Conservation (phyloP, 2,113 vertebrate genomes). For the Asarcornis scutulata region DNA sequence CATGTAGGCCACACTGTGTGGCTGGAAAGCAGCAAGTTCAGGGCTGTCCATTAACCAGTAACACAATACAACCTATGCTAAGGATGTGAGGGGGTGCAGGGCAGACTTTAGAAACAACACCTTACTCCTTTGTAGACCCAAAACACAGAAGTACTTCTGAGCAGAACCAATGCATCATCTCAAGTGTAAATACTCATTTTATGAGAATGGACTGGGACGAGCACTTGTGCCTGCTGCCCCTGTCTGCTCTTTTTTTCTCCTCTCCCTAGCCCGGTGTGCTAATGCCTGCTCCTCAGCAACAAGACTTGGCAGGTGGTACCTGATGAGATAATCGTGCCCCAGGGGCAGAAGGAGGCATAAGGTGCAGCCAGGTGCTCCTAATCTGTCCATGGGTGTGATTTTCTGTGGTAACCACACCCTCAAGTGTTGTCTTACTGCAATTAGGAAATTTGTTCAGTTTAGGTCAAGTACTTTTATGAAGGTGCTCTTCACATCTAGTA, state of each 20-base stretch:
- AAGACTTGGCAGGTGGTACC: constrained; percentile 58
- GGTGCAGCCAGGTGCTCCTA: constrained; percentile 49
- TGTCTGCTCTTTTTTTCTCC: background rate
- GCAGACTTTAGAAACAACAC: background rate
- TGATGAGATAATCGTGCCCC: constrained; percentile 57
- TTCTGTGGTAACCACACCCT: constrained; percentile 53
- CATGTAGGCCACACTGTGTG: background rate
- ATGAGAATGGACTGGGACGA: background rate
- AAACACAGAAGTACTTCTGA: background rate
- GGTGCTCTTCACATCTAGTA: background rate
- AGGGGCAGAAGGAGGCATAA: constrained; percentile 23
- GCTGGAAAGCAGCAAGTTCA: background rate
- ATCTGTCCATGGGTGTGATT: constrained; percentile 53
- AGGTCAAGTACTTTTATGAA: constrained; percentile 10
- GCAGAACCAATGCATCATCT: background rate
- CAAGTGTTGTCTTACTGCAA: constrained; percentile 33
- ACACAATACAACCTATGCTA: background rate
- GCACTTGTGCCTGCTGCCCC: background rate
- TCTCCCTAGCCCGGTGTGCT: background rate
- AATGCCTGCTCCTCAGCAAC: constrained; percentile 39
- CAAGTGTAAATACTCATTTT: background rate
- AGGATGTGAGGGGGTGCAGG: background rate
- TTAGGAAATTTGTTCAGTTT: constrained; percentile 58
- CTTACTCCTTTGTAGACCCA: background rate
- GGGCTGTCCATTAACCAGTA: background rate